These are phyloP conservation scores for Heliconius nattereri DNA, from an alignment of 1,140 invertebrate genomes.

Conservation along the genomic window DNA sequence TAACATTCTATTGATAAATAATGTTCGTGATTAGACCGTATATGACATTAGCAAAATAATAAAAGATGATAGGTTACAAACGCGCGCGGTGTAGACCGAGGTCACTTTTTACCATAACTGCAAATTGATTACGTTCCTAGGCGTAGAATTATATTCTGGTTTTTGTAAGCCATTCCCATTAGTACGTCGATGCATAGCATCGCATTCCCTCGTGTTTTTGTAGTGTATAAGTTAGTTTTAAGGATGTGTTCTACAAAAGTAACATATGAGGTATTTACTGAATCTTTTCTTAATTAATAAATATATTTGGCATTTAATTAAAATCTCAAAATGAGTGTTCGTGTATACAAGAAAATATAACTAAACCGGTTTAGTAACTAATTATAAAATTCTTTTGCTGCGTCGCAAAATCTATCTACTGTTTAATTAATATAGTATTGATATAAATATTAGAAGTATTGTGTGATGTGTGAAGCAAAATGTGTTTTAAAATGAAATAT, in stretches of 20 bases:
- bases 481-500: too few relatives aligned
- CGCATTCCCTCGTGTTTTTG: constrained; percentile 48
- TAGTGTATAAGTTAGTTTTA: constrained; percentile 50
- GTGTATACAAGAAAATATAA: neutral
- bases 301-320: too few relatives aligned
- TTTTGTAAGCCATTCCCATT: constrained; percentile 29
- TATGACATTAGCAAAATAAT: constrained; percentile 1
- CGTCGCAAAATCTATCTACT: neutral
- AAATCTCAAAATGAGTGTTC: too few relatives aligned
- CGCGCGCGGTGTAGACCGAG: constrained; percentile 31
- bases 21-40: constrained; percentile 1
- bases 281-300: too few relatives aligned
- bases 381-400: neutral
- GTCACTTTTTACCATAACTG: constrained; percentile 49
- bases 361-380: neutral
- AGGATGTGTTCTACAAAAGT: constrained; percentile 63
- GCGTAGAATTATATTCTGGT: constrained; percentile 16
- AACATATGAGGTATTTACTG: constrained; percentile 62
- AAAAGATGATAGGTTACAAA: constrained; percentile 29
- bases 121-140: constrained; percentile 41
- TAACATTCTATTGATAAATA: constrained; percentile 46
- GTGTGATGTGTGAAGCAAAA: too few relatives aligned
- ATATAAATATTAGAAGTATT: too few relatives aligned
- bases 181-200: constrained; percentile 55
- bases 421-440: too few relatives aligned